phyloP scores from a whole-genome alignment of 2,113 vertebrate genomes.

The Peromyscus californicus region DNA sequence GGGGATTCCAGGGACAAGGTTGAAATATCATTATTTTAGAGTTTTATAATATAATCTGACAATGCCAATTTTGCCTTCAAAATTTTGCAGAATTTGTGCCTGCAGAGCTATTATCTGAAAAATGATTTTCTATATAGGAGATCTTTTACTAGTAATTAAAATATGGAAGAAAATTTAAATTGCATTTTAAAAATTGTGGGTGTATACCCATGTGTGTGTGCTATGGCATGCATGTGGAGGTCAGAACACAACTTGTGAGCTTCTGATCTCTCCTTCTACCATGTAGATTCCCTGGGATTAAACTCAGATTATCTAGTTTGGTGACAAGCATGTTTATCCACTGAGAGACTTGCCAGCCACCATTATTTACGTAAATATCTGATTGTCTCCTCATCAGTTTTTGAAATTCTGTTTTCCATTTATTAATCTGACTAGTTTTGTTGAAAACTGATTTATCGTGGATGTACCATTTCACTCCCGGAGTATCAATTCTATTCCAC shows the following conservation, averaged over 20 bases:
- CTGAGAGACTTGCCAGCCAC: background rate
- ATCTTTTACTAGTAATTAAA: background rate
- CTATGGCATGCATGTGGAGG: background rate
- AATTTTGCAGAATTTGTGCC: background rate
- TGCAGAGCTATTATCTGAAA: background rate
- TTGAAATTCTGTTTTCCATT: background rate
- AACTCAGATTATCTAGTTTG: background rate
- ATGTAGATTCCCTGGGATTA: background rate
- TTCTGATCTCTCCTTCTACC: background rate
- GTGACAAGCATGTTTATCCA: background rate
- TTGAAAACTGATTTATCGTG: background rate
- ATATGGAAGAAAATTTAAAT: background rate
- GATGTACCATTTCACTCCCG: background rate
- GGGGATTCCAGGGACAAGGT: background rate
- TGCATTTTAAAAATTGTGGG: background rate
- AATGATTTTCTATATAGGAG: background rate
- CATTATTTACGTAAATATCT: background rate
- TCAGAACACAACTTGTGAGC: background rate
- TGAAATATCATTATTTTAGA: background rate
- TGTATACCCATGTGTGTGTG: background rate
- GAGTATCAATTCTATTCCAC: background rate
- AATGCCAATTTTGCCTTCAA: background rate
- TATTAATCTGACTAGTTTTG: background rate
- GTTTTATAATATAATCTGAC: background rate
- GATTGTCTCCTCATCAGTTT: background rate